Evolutionary conservation across 2,113 vertebrate genomes (phyloP).

Genomic region (Acrocephalus arundinaceus): DNA sequence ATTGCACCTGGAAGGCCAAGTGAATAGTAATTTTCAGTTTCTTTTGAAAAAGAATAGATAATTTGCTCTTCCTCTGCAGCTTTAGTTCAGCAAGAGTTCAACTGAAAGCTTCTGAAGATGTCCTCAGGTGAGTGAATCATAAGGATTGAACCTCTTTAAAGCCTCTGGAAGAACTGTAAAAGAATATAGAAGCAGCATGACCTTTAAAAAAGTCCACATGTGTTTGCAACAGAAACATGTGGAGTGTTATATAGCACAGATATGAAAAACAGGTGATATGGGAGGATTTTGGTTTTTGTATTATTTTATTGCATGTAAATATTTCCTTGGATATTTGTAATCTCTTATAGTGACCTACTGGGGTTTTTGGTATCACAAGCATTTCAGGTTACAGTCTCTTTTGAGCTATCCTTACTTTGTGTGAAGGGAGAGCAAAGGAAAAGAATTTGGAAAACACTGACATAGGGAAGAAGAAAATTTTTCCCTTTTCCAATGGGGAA

Average conservation of each 20-base stretch:
- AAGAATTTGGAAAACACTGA: neutral
- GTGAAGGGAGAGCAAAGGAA: neutral
- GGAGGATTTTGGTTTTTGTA: neutral
- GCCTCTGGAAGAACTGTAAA: neutral
- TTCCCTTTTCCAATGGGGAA: neutral
- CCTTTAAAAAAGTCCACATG: neutral
- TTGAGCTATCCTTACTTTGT: neutral
- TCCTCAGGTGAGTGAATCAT: neutral
- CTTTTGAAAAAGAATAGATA: neutral
- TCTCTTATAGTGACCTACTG: neutral
- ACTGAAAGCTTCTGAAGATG: neutral
- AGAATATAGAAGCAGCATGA: neutral
- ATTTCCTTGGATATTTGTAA: neutral
- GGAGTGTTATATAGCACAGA: neutral
- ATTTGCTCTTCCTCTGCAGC: neutral
- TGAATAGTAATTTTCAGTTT: neutral
- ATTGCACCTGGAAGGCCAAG: neutral
- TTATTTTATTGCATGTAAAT: neutral
- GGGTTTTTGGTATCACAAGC: accelerated
- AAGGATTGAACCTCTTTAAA: neutral
- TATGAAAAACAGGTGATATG: neutral
- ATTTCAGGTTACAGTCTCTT: neutral
- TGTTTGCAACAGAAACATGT: neutral
- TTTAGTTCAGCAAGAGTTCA: neutral
- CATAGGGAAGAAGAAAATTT: neutral